phyloP scores from a whole-genome alignment of 2,888 invertebrate species.

The Reticulitermes lucifugus region DNA sequence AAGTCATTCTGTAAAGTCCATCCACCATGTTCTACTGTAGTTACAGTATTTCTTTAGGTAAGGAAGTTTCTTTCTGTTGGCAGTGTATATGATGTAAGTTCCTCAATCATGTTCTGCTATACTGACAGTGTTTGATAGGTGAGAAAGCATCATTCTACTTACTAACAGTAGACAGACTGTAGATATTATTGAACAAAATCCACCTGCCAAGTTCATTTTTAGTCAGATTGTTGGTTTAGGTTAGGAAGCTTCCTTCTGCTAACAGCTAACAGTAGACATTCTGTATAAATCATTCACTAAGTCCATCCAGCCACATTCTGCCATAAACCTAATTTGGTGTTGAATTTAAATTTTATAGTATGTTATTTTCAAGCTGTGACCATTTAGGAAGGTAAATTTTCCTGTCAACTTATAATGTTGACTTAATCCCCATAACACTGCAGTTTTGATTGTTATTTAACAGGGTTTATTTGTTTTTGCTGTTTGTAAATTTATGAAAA shows the following conservation, averaged over 20 bases:
- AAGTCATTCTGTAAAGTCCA: constrained; percentile 12
- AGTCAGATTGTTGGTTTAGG: background rate
- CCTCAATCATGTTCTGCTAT: too few relatives aligned
- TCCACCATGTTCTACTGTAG: background rate
- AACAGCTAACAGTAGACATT: background rate
- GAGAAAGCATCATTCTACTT: too few relatives aligned
- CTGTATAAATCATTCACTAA: constrained; percentile 11
- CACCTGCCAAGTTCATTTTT: background rate
- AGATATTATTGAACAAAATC: too few relatives aligned
- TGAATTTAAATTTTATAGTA: background rate
- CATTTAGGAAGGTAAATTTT: background rate
- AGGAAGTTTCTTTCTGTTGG: too few relatives aligned
- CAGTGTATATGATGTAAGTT: too few relatives aligned
- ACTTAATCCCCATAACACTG: background rate
- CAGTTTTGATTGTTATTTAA: background rate
- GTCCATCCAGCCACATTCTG: constrained; percentile 15
- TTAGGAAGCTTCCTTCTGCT: background rate
- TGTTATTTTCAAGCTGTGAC: background rate
- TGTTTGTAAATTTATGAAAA: constrained; percentile 15
- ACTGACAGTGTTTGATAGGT: too few relatives aligned
- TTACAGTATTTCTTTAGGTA: too few relatives aligned
- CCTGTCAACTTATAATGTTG: background rate
- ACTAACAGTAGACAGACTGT: too few relatives aligned
- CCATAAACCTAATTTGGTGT: background rate
- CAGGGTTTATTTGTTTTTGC: background rate